A percentile compares a stretch with the other conserved stretches of the same genome.
phyloP scores from a whole-genome alignment of 2,797 vertebrate species.

The Enteromius mattozi region DNA sequence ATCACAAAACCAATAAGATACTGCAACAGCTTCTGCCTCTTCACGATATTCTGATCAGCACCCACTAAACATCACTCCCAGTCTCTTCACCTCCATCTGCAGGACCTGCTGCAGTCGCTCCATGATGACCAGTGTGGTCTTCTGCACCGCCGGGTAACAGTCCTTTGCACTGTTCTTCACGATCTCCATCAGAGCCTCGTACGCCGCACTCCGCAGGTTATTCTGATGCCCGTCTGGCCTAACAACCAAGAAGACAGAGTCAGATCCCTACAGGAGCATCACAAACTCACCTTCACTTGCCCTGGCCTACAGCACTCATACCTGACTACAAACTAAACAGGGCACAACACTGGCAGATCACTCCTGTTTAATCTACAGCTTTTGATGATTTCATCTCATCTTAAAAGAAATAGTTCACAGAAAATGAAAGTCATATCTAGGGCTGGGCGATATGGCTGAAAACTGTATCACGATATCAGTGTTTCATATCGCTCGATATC shows the following conservation, averaged over 20 bases:
- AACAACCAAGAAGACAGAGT: not conserved
- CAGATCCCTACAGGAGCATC: not conserved
- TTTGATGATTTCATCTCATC: too few species aligned
- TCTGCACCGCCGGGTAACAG: slow-evolving; percentile 98
- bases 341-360: not conserved
- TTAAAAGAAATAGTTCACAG: too few species aligned
- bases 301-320: not conserved
- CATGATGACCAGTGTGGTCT: slow-evolving; percentile 98
- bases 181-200: slow-evolving; percentile 98
- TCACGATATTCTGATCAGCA: too few species aligned
- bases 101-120: slow-evolving; percentile 96
- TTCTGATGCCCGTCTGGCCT: slow-evolving; percentile 98
- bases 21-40: too few species aligned
- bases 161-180: slow-evolving; percentile 99
- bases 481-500: too few species aligned
- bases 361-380: too few species aligned
- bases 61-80: not conserved
- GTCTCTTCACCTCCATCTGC: slow-evolving; percentile 92
- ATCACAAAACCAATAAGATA: not conserved
- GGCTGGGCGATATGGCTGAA: too few species aligned
- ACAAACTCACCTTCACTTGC: not conserved
- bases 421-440: too few species aligned
- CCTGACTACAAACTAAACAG: not conserved
- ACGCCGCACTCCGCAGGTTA: slow-evolving; percentile 95
- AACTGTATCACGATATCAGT: too few species aligned